Evolutionary conservation across 2,113 vertebrate species (phyloP).

Genomic region (Cichladusa arquata): DNA sequence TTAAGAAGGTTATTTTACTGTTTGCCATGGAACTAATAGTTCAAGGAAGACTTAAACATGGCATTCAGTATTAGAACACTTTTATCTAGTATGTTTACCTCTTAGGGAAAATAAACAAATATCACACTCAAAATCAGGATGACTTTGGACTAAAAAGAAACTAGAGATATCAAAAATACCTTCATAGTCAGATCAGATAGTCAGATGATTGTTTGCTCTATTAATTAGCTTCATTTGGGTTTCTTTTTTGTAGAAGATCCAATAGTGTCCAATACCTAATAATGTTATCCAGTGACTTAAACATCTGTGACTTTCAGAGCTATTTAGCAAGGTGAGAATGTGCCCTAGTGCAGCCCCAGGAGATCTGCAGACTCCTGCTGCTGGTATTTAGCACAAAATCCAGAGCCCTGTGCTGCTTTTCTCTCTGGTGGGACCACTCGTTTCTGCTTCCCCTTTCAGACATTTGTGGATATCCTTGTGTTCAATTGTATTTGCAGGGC

Average conservation of each 20-base stretch:
- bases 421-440: not conserved
- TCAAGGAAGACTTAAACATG: not conserved
- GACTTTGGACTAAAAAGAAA: not conserved
- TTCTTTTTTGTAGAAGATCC: not conserved
- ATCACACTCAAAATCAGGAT: not conserved
- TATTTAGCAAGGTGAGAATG: not conserved
- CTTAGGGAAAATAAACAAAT: not conserved
- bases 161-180: not conserved
- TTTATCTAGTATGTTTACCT: not conserved
- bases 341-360: not conserved
- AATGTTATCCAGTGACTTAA: not conserved
- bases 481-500: not conserved
- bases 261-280: not conserved
- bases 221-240: not conserved
- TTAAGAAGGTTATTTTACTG: not conserved
- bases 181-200: not conserved
- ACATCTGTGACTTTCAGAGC: not conserved
- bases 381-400: not conserved
- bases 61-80: not conserved
- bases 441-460: not conserved
- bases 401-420: not conserved
- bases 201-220: not conserved
- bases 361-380: not conserved
- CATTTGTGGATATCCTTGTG: not conserved
- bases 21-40: not conserved